Base-by-base conservation (phyloP, 2,797 vertebrate species). In the Anabas testudineus region DNA sequence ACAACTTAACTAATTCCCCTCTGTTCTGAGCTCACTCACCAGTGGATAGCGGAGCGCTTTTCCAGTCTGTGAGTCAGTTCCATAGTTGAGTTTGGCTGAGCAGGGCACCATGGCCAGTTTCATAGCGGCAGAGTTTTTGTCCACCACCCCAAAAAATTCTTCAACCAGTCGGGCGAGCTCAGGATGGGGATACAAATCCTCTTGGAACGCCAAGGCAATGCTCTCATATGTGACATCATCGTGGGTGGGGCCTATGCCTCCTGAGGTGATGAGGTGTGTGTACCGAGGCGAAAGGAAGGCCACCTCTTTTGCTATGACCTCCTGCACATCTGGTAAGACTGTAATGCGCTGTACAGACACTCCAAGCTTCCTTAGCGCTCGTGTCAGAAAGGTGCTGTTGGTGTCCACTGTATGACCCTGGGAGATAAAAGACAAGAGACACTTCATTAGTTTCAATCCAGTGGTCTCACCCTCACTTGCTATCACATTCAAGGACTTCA, bases 191-290 rank as follows among this genome's bases (percentile, higher is more conserved):
- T 84, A 26, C 0, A 97, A 58, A 3, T 71, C 74, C 64, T 99
- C 97, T 0, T 95, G 91, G 7, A 99, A 99, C 0, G 97, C 98
- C 86, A 83, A 89, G 2, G 97, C 97, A 1, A 98, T 92, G 0
- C 95, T 96, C 88, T 98, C 96, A 0, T 99, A 96, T 42, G 98
- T 99, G 45, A 98, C 94, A 0, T 99, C 98, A 0, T 99, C 98
- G 0, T 99, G 98, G 0, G 97, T 99, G 79, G 98, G 97, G 15
- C 97, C 98, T 0, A 99, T 95, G 61, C 98, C 97, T 0, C 98
- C 98, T 0, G 97, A 96, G 0, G 96, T 99, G 72, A 99, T 91
- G 61, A 99, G 95, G 15, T 95, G 96, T 3, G 96, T 97, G 72
- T 95, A 96, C 24, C 89, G 93, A 14, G 91, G 19, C 0, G 97